phyloP scores from a whole-genome alignment of 1,140 invertebrate species.

The Heliconius melpomene region DNA sequence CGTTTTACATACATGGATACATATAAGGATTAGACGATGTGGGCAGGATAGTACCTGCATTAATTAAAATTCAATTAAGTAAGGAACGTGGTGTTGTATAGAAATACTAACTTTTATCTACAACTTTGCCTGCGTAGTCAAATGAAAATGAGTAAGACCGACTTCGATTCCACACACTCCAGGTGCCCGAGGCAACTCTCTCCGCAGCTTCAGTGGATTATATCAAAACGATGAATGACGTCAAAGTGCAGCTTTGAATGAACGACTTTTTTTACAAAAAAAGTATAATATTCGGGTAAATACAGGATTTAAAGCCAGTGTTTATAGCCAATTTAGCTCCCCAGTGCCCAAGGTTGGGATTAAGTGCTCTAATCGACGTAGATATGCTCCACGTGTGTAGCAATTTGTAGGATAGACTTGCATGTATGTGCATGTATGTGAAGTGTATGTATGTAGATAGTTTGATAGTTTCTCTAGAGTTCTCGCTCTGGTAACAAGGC shows the following conservation, averaged over 20 bases:
- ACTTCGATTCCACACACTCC: too few relatives aligned
- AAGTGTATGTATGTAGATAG: too few relatives aligned
- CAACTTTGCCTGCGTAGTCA: too few relatives aligned
- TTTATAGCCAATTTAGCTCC: background rate
- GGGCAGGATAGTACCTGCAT: background rate
- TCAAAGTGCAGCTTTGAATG: too few relatives aligned
- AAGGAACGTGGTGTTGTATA: too few relatives aligned
- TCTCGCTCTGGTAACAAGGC: too few relatives aligned
- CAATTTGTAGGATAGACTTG: background rate
- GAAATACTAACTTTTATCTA: too few relatives aligned
- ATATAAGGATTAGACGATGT: background rate
- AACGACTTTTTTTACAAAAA: too few relatives aligned
- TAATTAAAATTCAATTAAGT: background rate
- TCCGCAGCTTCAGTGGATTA: background rate
- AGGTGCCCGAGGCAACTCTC: too few relatives aligned
- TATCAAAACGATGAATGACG: too few relatives aligned
- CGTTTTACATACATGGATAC: background rate
- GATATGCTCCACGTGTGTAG: background rate
- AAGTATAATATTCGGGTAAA: background rate
- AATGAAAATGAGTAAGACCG: too few relatives aligned
- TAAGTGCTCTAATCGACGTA: constrained; percentile 7
- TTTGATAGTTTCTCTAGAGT: too few relatives aligned
- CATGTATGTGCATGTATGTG: background rate
- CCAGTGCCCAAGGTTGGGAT: constrained; percentile 2
- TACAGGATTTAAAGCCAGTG: background rate